Conservation (phyloP, 2,113 vertebrate genomes). For the Elaphurus davidianus region DNA sequence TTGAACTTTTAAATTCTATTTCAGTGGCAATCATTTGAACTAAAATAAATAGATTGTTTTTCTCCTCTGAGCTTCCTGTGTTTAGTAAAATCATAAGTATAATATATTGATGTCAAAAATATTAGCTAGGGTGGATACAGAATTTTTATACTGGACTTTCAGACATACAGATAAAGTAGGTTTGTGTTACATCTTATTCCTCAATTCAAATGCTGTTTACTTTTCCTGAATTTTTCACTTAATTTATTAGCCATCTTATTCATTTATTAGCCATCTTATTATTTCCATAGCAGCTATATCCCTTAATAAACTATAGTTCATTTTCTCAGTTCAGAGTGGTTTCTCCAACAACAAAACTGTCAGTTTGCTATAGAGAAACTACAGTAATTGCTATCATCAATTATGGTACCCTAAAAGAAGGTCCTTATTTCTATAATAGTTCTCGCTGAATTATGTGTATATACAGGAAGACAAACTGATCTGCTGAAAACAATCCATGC, state of each 20-base stretch:
- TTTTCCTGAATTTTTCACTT: slow-evolving; percentile 15
- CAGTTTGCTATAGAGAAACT: neutral
- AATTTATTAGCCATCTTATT: neutral
- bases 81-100: neutral
- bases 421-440: neutral
- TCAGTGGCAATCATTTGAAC: neutral
- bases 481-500: neutral
- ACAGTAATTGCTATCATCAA: neutral
- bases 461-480: neutral
- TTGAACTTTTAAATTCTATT: neutral
- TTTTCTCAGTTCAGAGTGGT: slow-evolving; percentile 10
- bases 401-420: neutral
- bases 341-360: neutral
- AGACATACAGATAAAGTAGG: neutral
- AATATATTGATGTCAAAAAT: neutral
- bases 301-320: neutral
- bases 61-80: neutral
- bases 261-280: neutral
- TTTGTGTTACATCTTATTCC: neutral
- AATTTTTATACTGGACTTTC: neutral
- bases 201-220: neutral
- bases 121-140: neutral
- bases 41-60: neutral
- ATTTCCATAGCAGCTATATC: neutral
- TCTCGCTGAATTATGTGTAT: neutral